phyloP scores from a whole-genome alignment of 2,113 vertebrate species.

The Elachura formosa region DNA sequence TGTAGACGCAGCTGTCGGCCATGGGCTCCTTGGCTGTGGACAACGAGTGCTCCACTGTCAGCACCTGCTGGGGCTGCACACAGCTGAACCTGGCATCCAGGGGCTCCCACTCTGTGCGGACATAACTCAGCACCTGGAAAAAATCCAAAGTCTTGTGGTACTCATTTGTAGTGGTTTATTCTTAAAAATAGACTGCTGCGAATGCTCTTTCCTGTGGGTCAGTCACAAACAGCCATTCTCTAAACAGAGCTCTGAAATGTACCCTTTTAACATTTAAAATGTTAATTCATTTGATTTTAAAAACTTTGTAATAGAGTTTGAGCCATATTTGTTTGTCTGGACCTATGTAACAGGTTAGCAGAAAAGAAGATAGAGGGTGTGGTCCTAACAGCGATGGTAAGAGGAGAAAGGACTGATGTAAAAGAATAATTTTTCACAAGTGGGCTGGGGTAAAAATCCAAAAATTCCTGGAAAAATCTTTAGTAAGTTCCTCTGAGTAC shows the following conservation, averaged over 20 bases:
- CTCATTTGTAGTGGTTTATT: neutral
- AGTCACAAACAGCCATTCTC: neutral
- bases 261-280: neutral
- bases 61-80: conserved; percentile 81
- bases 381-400: neutral
- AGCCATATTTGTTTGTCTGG: neutral
- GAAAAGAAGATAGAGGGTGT: neutral
- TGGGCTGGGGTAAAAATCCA: neutral
- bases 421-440: neutral
- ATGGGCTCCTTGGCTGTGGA: conserved; percentile 61
- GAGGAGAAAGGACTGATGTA: neutral
- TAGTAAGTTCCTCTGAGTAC: neutral
- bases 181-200: neutral
- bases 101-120: conserved; percentile 81
- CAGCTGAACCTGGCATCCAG: conserved; percentile 83
- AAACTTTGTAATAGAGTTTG: neutral
- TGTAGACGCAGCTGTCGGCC: conserved; percentile 82
- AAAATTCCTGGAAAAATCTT: neutral
- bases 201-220: neutral
- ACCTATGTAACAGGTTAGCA: neutral
- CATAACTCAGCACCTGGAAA: conserved; percentile 79
- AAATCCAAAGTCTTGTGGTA: neutral
- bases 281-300: neutral
- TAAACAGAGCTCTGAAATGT: neutral
- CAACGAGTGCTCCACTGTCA: conserved; percentile 79